Base-by-base conservation (phyloP, 1,140 invertebrate species). In the Liolophura sinensis region DNA sequence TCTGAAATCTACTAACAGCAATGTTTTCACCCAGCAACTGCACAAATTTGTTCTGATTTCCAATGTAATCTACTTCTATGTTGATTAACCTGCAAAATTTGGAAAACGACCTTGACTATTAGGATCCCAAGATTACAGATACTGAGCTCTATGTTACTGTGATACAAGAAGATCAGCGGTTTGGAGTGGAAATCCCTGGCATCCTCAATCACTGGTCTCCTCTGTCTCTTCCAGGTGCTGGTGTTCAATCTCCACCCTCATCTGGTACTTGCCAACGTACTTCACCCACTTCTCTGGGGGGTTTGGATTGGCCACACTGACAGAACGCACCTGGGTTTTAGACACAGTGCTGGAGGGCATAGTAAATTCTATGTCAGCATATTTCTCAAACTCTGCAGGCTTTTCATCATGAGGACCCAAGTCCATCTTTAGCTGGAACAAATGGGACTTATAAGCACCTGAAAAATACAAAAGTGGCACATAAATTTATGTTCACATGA, bases 201-300 rank as follows among this genome's bases (percentile, higher is more conserved):
- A 40, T 40, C 55, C 16, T 48, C 64, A 58, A n/a, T 59, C 46
- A 5, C 58, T 65, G 16, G 47, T 64, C 52, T 71, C 70, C 15
- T 65, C 54, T 14, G 71, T 70, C 16, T 67, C 64, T 20, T 62
- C 12, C 52, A 12, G 66, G 18, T 73, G 64, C 12, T 71, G 70
- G 60, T 75, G 74, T 25, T 84, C 81, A 49, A 85, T 84, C 57
- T 81, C 77, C 5, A 86, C 79, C 85, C 87, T 92, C 86, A 98
- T 98, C 81, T 98, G 93, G 85, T 97, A 96, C 71, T 95, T 90
- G n/a, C 96, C 95, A 64, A 98, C 88, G 84, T 99, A 97, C 69
- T 94, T 89, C 9, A 99, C 96, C 86, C 97, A 99, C 87, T 99
- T 99, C 86, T 99, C 97, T 7, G 97, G 97, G 15, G 97, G 95